Percentiles rank a stretch among this genome's conserved stretches.
Evolutionary conservation across 2,888 invertebrate species (phyloP).

Genomic region (Mythimna pallens): DNA sequence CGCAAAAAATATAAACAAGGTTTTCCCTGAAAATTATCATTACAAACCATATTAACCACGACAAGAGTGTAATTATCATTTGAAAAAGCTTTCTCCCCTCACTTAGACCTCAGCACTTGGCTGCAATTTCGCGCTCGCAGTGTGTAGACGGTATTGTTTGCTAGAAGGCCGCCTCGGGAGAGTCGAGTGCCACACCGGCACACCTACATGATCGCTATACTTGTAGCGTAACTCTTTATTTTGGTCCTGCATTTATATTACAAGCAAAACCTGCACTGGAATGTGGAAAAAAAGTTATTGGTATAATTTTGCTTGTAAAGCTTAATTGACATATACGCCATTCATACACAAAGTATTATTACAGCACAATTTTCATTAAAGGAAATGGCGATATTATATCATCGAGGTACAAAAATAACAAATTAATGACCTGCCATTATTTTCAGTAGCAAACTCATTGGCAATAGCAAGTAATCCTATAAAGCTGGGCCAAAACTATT

Average conservation of each 20-base stretch:
- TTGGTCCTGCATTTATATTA: slow-evolving; percentile 36
- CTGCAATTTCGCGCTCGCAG: slow-evolving; percentile 65
- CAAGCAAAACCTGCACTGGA: slow-evolving; percentile 3
- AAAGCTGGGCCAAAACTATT: slow-evolving; percentile 31
- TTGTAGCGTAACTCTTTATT: slow-evolving; percentile 44
- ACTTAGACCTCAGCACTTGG: slow-evolving; percentile 44
- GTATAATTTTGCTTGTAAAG: not conserved
- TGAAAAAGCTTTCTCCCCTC: slow-evolving; percentile 23
- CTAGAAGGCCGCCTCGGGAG: slow-evolving; percentile 56
- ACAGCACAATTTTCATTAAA: too few relatives aligned
- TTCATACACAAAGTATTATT: too few relatives aligned
- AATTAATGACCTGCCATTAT: not conserved
- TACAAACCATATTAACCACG: not conserved
- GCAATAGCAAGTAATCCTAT: slow-evolving; percentile 38
- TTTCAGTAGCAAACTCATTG: slow-evolving; percentile 25
- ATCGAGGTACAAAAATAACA: not conserved
- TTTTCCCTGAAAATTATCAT: not conserved
- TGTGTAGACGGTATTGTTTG: slow-evolving; percentile 68
- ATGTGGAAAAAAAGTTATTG: slow-evolving; percentile 11
- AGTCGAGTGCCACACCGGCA: slow-evolving; percentile 54
- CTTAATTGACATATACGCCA: not conserved
- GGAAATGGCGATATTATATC: not conserved
- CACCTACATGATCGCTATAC: slow-evolving; percentile 44
- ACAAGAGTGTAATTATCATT: slow-evolving; percentile 7
- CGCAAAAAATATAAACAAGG: not conserved